phyloP scores from a whole-genome alignment of 1,140 invertebrate species.

The Megalonaias nervosa region DNA sequence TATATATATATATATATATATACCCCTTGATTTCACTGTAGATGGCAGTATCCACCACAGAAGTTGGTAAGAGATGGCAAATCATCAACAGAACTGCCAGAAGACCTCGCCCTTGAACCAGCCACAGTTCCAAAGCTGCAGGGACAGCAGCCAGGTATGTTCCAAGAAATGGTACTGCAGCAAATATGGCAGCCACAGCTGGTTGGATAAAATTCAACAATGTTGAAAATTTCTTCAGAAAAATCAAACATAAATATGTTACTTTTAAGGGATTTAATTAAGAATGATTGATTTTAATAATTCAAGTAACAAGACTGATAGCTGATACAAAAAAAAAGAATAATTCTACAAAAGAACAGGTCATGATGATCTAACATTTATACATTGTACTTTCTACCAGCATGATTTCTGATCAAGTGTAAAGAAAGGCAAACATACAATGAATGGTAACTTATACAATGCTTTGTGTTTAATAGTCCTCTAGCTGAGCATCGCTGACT shows the following conservation, averaged over 20 bases:
- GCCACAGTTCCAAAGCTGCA: slow-evolving; percentile 93
- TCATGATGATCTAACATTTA: no score
- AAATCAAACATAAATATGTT: background rate
- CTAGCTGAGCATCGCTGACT: no score
- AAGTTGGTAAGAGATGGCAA: slow-evolving; percentile 91
- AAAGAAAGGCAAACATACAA: no score
- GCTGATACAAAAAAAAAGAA: no score
- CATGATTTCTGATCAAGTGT: no score
- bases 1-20: slow-evolving; percentile 46
- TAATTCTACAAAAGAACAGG: no score
- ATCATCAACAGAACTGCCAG: slow-evolving; percentile 83
- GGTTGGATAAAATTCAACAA: slow-evolving; percentile 55
- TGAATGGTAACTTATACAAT: no score
- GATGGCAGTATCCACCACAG: slow-evolving; percentile 92
- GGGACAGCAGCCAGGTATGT: slow-evolving; percentile 95
- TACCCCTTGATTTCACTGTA: slow-evolving; percentile 98
- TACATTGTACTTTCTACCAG: no score
- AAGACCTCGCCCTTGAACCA: slow-evolving; percentile 85
- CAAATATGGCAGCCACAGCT: slow-evolving; percentile 92
- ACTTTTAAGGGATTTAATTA: no score
- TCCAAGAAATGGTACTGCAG: slow-evolving; percentile 94
- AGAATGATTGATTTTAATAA: no score
- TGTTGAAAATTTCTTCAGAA: background rate
- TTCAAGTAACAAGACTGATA: no score
- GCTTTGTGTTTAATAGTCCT: no score